Base-by-base conservation (phyloP, 2,888 invertebrate species). In the Ectobius pallidus region DNA sequence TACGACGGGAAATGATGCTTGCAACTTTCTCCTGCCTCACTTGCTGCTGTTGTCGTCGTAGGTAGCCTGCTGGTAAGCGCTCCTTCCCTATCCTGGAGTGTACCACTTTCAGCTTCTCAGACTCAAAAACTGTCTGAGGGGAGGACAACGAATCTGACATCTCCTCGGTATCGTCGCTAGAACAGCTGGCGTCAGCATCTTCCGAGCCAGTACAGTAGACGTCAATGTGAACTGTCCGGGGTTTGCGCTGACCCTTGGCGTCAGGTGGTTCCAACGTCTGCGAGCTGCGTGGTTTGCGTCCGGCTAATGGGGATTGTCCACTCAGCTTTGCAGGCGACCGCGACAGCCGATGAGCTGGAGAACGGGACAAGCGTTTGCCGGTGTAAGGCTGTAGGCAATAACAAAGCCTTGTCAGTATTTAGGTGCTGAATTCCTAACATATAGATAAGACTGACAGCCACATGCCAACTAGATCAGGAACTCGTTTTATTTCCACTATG, bases 191-290 rank as follows among this genome's bases (percentile, higher is more conserved):
- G 30, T 77, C 78, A 58, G 81, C 83, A 49, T 83, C 82, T 42
- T 85, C 85, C 0, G 91, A 90, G 1, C 90, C 91, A 0, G 91
- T 91, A 79, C 91, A 91, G 79, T 91, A 91, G 2, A 91, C 91
- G 81, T 91, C 91, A 69, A 91, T 91, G 79, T 91, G 91, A 32
- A 91, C 90, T 0, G 91, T 91, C 71, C 91, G 85, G 14, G 89
- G 88, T 78, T 83, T 83, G 77, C 83, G 85, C 77, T 83, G 84
- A 30, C 77, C 73, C n/a, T 67, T 55, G 16, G 34, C 58, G 30
- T 62, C 69, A 2, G 16, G 9, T 7, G 52, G 22, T 22, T 70
- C 72, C 3, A 55, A 44, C 14, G 55, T 25, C 22, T 79, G 78
- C 0, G 78, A 78, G 20, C 77, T 76, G 3, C 74, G 75, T 3